Conservation (phyloP, 2,113 vertebrate genomes). For the Syngnathus scovelli region DNA sequence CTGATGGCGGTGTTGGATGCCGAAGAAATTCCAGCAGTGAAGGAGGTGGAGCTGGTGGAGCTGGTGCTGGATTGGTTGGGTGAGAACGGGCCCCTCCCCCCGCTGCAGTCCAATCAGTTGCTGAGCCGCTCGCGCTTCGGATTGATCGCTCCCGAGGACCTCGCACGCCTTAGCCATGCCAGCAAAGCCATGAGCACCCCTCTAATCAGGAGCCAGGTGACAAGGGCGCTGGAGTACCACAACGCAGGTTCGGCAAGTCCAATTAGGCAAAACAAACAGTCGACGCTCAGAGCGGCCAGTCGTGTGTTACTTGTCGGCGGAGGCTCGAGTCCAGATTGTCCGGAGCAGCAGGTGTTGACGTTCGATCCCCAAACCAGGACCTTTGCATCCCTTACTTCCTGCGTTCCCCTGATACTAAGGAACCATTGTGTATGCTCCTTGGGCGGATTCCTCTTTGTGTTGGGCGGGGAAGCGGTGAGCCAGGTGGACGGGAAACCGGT, state of each 20-base stretch:
- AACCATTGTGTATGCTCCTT: conserved; percentile 79
- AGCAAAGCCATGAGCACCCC: conserved; percentile 73
- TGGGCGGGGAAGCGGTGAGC: conserved; percentile 82
- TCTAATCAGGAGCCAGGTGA: conserved; percentile 79
- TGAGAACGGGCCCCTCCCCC: conserved; percentile 69
- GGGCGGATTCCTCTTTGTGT: conserved; percentile 86
- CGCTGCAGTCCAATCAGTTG: conserved; percentile 70
- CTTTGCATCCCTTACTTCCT: conserved; percentile 66
- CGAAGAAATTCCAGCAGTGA: conserved; percentile 75
- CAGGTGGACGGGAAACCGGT: conserved; percentile 37
- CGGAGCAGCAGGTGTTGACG: conserved; percentile 71
- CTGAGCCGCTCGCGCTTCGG: conserved; percentile 81
- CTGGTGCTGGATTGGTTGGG: conserved; percentile 83
- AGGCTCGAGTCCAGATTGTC: conserved; percentile 59
- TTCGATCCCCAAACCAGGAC: conserved; percentile 77
- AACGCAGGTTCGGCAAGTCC: conserved; percentile 75
- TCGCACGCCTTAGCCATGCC: conserved; percentile 65
- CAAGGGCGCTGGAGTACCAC: conserved; percentile 87
- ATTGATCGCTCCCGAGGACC: conserved; percentile 66
- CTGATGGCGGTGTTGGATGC: conserved; percentile 73
- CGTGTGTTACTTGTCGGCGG: conserved; percentile 81
- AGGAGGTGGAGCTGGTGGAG: conserved; percentile 74
- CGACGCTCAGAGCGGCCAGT: conserved; percentile 71
- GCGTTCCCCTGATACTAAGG: conserved; percentile 68
- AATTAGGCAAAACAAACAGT: conserved; percentile 77